Evolutionary conservation across 2,113 vertebrate genomes (phyloP), one percentile per base, ranked within the genome.

Genomic region (Prietella phreatophila): DNA sequence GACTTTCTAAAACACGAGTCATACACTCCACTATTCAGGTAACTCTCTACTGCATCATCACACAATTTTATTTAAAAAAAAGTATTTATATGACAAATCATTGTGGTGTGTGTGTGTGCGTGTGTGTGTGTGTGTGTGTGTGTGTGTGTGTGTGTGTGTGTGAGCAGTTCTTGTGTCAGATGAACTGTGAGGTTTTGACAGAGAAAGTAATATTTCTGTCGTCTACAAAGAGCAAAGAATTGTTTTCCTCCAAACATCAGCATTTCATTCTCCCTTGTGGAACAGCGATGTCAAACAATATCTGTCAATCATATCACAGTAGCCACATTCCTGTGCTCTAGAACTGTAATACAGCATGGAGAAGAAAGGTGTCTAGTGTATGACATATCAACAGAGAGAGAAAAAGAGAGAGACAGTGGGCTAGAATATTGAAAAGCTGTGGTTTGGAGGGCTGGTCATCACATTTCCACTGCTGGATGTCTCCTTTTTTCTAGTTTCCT

Each of bases 401-500:
- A 79, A 27, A 85, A 82, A 67, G 50, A 60, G 17, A 36, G 83
- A 11, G 27, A 5, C 42, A 69, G n/a, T 75, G 53, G 56, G 53
- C 36, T 69, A 20, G 25, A 47, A n/a, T 30, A 50, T 50, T 50
- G 19, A 33, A 71, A 25, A 53, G 63, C 42, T 67, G 61, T 85
- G 47, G 61, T 87, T 83, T 87, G 69, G 78, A 84, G 73, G 73
- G 30, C 75, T 19, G 83, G 65, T 82, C 36, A 84, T 89, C 63
- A 56, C 42, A 71, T 20, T 86, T 89, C 60, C 22, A 88, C 61
- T 61, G 79, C 55, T 75, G 67, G 53, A 63, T 81, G 47, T 76
- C 60, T 61, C 47, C 55, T 67, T 79, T 27, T 20, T 71, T 88
- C 84, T 90, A 91, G 82, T 91, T 91, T 85, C 96, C 96, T 91